Evolutionary conservation across 2,113 vertebrate species (phyloP).

Genomic region (Diadophis punctatus): DNA sequence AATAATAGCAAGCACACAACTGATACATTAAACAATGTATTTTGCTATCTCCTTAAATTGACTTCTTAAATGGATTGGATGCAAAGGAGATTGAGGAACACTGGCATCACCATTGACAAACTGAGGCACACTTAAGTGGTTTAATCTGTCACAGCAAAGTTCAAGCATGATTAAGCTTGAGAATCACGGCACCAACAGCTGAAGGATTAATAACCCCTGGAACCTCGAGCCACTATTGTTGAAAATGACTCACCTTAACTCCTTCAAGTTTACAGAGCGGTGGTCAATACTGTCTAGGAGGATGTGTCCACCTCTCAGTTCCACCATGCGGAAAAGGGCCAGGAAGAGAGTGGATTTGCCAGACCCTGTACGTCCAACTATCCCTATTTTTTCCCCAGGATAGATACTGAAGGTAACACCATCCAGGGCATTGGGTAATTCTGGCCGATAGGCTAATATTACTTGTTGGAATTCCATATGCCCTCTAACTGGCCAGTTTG

Average conservation of each 20-base stretch:
- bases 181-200: constrained; percentile 10
- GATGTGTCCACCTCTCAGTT: constrained; percentile 82
- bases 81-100: not conserved
- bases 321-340: constrained; percentile 91
- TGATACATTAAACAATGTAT: not conserved
- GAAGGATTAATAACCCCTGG: not conserved
- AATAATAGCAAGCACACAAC: not conserved
- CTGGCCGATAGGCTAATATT: constrained; percentile 78
- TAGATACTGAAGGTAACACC: constrained; percentile 78
- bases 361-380: constrained; percentile 93
- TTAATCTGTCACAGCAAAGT: constrained; percentile 9
- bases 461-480: constrained; percentile 80
- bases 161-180: not conserved
- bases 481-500: constrained; percentile 80
- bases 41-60: too few relatives aligned
- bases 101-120: not conserved
- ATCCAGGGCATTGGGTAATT: constrained; percentile 87
- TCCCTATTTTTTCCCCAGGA: constrained; percentile 88
- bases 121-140: not conserved
- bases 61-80: not conserved
- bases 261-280: constrained; percentile 73
- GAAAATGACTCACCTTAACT: constrained; percentile 74
- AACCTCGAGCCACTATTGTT: not conserved
- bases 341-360: constrained; percentile 93
- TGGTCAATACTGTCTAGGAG: constrained; percentile 83